Evolutionary conservation across 2,888 invertebrate species (phyloP).

Genomic region (Adelognathus sp.): DNA sequence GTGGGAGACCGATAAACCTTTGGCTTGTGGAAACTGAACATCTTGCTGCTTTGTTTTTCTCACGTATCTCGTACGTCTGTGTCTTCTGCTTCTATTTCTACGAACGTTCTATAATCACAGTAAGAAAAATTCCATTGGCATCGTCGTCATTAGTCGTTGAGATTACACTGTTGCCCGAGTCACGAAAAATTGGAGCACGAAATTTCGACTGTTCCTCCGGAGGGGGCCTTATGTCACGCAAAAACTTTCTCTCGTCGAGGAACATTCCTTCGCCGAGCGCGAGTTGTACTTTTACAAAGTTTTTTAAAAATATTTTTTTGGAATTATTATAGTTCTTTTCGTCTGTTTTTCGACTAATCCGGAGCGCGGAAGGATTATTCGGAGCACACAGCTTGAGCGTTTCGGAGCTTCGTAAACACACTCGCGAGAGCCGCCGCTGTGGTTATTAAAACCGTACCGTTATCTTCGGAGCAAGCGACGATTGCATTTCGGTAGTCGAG

Average conservation of each 20-base stretch:
- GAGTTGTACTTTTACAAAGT: background rate
- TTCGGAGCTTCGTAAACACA: constrained; percentile 20
- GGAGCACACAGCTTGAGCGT: background rate
- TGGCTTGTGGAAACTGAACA: constrained; percentile 94
- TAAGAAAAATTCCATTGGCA: constrained; percentile 10
- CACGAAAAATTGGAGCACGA: constrained; percentile 34
- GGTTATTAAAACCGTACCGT: constrained; percentile 18
- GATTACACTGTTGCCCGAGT: constrained; percentile 8
- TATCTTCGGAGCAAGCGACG: constrained; percentile 15
- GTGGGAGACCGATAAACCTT: constrained; percentile 91
- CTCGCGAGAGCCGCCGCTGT: background rate
- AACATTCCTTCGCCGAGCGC: constrained; percentile 16
- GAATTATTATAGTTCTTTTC: background rate
- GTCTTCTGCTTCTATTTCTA: constrained; percentile 10
- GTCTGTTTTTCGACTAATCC: background rate
- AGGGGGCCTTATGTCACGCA: constrained; percentile 26
- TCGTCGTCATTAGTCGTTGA: constrained; percentile 15
- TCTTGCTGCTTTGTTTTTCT: constrained; percentile 75
- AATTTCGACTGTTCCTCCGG: constrained; percentile 8
- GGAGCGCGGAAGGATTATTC: background rate
- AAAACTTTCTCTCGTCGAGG: constrained; percentile 28
- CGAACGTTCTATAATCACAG: constrained; percentile 19
- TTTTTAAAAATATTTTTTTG: background rate
- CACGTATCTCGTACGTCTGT: background rate
- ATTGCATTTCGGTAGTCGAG: constrained; percentile 36